Evolutionary conservation across 2,113 vertebrate species (phyloP).

Genomic region (Lagopus muta): DNA sequence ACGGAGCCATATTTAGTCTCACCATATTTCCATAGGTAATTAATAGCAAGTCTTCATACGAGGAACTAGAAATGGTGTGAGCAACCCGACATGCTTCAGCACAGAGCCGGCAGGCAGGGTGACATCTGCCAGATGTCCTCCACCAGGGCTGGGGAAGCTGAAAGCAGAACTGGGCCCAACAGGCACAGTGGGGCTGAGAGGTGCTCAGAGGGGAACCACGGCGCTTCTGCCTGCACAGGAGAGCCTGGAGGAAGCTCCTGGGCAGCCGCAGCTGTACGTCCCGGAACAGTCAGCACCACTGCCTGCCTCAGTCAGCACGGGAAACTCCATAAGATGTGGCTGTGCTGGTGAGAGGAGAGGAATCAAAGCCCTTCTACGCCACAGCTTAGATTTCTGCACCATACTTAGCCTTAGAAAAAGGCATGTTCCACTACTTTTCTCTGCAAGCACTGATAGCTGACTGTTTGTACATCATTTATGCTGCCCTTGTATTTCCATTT

Average conservation of each 20-base stretch:
- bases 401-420: neutral
- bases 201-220: accelerated
- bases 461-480: neutral
- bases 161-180: constrained; percentile 8
- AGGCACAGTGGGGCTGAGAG: neutral
- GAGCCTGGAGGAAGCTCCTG: neutral
- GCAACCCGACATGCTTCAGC: neutral
- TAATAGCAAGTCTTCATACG: neutral
- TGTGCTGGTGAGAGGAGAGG: neutral
- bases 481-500: accelerated
- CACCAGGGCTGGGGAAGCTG: neutral
- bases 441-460: neutral
- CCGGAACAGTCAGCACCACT: neutral
- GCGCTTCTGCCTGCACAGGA: neutral
- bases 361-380: accelerated
- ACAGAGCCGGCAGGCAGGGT: neutral
- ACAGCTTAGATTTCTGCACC: accelerated
- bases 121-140: neutral
- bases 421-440: neutral
- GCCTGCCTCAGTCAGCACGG: neutral
- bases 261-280: too few relatives aligned
- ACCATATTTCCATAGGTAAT: neutral
- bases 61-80: neutral
- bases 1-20: neutral
- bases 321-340: neutral